These are phyloP conservation scores for Aphelocoma californica DNA, from an alignment of 2,797 vertebrate genomes.

Conservation along the genomic window DNA sequence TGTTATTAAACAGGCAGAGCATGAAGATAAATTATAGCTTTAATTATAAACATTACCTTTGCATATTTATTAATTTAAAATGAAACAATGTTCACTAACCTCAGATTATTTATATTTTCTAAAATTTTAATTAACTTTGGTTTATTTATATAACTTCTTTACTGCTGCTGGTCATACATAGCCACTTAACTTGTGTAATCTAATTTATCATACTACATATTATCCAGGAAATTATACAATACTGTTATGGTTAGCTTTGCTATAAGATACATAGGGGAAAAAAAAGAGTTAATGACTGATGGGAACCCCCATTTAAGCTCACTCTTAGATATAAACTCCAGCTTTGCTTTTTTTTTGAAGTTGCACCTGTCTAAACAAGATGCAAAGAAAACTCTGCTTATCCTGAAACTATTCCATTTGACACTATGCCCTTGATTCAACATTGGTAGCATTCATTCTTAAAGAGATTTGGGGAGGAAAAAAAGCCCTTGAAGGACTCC, in stretches of 20 bases:
- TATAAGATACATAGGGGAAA: not conserved
- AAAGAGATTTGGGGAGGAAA: not conserved
- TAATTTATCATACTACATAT: slow-evolving; percentile 16
- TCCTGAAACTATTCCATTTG: not conserved
- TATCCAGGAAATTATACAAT: slow-evolving; percentile 42
- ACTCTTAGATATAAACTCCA: not conserved
- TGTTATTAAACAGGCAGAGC: slow-evolving; percentile 77
- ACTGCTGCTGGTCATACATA: slow-evolving; percentile 61
- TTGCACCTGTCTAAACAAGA: not conserved
- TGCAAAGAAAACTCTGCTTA: not conserved
- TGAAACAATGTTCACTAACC: slow-evolving; percentile 77
- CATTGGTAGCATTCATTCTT: not conserved
- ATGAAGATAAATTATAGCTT: slow-evolving; percentile 80
- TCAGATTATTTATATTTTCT: slow-evolving; percentile 76
- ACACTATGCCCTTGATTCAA: not conserved
- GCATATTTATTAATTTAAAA: slow-evolving; percentile 76
- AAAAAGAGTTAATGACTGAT: not conserved
- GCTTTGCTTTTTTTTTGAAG: not conserved
- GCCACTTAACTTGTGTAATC: slow-evolving; percentile 50
- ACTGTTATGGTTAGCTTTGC: not conserved
- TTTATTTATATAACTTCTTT: slow-evolving; percentile 71
- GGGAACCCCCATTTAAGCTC: not conserved
- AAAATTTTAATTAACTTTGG: slow-evolving; percentile 78
- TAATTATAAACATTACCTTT: slow-evolving; percentile 81
- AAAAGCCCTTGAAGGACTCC: not conserved